Evolutionary conservation across 2,113 vertebrate species (phyloP).

Genomic region (Ploceus nigricollis): DNA sequence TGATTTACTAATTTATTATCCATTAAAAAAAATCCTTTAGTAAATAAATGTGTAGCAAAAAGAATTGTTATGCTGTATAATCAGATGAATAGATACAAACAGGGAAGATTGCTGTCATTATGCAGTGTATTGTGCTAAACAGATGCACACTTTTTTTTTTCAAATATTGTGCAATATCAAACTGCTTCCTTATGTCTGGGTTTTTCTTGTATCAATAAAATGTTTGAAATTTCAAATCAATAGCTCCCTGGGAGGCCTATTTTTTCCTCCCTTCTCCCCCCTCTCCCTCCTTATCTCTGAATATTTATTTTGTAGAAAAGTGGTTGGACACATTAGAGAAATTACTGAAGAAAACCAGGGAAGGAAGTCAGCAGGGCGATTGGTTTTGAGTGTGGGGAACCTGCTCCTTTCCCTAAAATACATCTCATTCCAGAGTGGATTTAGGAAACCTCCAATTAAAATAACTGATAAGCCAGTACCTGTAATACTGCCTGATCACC

Average conservation of each 20-base stretch:
- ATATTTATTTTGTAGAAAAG: constrained; percentile 80
- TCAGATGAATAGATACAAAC: constrained; percentile 78
- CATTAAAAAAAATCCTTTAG: constrained; percentile 70
- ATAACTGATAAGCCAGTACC: constrained; percentile 80
- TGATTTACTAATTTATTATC: constrained; percentile 79
- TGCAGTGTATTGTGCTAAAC: constrained; percentile 75
- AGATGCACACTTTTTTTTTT: constrained; percentile 74
- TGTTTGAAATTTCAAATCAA: constrained; percentile 72
- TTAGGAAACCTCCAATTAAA: constrained; percentile 80
- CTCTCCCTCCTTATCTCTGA: constrained; percentile 57
- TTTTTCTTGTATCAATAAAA: constrained; percentile 74
- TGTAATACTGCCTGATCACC: constrained; percentile 77
- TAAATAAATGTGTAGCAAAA: constrained; percentile 77
- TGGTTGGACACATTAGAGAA: constrained; percentile 79
- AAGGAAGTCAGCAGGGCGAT: constrained; percentile 74
- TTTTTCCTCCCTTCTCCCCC: background rate
- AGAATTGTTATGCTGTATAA: constrained; percentile 76
- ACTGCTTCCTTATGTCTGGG: constrained; percentile 66
- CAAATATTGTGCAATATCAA: constrained; percentile 68
- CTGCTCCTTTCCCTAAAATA: constrained; percentile 70
- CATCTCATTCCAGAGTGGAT: constrained; percentile 79
- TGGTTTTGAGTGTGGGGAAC: constrained; percentile 78
- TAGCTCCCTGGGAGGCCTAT: constrained; percentile 59
- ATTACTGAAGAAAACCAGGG: constrained; percentile 74
- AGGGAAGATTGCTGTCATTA: constrained; percentile 81